A percentile compares a stretch with the other conserved stretches of the same genome.
Evolutionary conservation across 2,888 invertebrate species (phyloP).

Genomic region (Ichneumon xanthorius): DNA sequence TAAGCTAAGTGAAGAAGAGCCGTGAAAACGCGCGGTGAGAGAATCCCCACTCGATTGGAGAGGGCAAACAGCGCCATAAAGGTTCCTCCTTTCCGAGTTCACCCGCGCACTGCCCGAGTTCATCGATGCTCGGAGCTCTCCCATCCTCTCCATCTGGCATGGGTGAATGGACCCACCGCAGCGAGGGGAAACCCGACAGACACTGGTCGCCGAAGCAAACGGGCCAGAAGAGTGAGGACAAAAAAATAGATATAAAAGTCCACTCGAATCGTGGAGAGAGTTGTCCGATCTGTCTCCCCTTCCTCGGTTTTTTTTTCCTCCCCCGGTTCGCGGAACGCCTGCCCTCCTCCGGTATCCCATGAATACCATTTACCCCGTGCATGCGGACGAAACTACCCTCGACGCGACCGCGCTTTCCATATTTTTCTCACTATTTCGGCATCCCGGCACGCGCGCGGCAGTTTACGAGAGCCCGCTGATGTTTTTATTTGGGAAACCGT

Average conservation of each 20-base stretch:
- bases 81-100: slow-evolving; percentile 74
- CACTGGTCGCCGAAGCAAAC: slow-evolving; percentile 67
- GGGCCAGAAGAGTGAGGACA: slow-evolving; percentile 57
- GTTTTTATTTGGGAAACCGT: slow-evolving; percentile 12
- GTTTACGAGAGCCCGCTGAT: slow-evolving; percentile 28
- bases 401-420: slow-evolving; percentile 66
- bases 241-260: slow-evolving; percentile 75
- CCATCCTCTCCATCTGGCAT: slow-evolving; percentile 49
- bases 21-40: slow-evolving; percentile 66
- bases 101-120: slow-evolving; percentile 41
- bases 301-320: slow-evolving; percentile 25
- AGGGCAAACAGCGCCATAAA: slow-evolving; percentile 81
- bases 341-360: slow-evolving; percentile 71
- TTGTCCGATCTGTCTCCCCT: slow-evolving; percentile 72
- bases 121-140: slow-evolving; percentile 58
- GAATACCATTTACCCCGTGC: slow-evolving; percentile 75
- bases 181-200: slow-evolving; percentile 70
- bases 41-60: slow-evolving; percentile 73
- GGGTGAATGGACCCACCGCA: slow-evolving; percentile 75
- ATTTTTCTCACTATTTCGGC: slow-evolving; percentile 65
- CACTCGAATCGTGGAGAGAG: slow-evolving; percentile 79
- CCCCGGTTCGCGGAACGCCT: slow-evolving; percentile 39
- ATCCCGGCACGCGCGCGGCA: slow-evolving; percentile 40
- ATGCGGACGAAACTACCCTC: slow-evolving; percentile 54
- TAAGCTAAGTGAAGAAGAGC: slow-evolving; percentile 47